Base-by-base conservation (phyloP, 2,113 vertebrate genomes). In the Hippocampus abdominalis region DNA sequence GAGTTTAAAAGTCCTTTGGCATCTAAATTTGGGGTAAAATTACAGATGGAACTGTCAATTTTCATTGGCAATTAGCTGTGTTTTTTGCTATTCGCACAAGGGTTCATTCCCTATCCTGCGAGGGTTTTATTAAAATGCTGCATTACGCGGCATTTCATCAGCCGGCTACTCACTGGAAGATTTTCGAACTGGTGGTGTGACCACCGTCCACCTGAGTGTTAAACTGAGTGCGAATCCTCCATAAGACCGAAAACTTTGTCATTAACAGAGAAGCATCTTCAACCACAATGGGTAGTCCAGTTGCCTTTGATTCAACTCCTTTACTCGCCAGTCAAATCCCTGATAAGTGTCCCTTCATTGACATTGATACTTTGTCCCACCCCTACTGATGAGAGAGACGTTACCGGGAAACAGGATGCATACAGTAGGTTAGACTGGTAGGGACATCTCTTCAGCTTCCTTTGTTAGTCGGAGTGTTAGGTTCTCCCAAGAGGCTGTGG, bases 391-490 rank as follows among this genome's bases (percentile, higher is more conserved):
- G 23, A 64, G 20, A 64, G 60, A 21, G 40, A 46, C 63, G 75
- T 86, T 85, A 83, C 59, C 72, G 71, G 70, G 70, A 87, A 79
- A 80, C 9, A 51, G 29, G 77, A 70, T 56, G 71, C 53, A 73
- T 36, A 36, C 70, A 64, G 73, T 69, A 73, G 32, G 76, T 85
- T 79, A 85, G 80, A 82, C 66, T 60, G 63, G 79, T 81, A 70
- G 25, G 71, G 81, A 71, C 74, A 62, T 72, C 69, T 80, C 36
- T 64, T 71, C 51, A 78, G 69, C 60, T 64, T 70, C 63, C 64
- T 74, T 42, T 68, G 80, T 85, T 86, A 87, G 79, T 76, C 64
- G 70, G 68, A 57, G 53, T 78, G 77, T 81, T 83, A 88, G 73
- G 67, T 66, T 62, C 69, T n/a, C 15, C 64, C 13, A 63, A 71